Evolutionary conservation across 2,797 vertebrate species (phyloP), one percentile per base, ranked within the genome.

Genomic region (Onychomys leucogaster): DNA sequence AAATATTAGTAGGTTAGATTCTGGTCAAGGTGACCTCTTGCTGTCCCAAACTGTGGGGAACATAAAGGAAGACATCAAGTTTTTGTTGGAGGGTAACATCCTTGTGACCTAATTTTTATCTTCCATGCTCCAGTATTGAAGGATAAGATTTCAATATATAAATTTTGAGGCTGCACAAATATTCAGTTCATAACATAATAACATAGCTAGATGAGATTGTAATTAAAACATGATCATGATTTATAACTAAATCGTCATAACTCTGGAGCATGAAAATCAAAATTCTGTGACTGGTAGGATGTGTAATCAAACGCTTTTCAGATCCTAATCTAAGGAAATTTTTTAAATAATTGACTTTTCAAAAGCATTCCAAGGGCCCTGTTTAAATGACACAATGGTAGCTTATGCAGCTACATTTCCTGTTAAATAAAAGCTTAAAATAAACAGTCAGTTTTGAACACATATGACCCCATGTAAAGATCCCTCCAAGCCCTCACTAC

Each of bases 381-480:
- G 7, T 52, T 97, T 52, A 96, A 81, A 9, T 91, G 25, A 4
- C 78, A 4, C 78, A 41, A 59, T 90, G 80, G 8, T 41, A 57
- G 55, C 89, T 75, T 93, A 19, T 93, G 59, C 6, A 65, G 65
- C 65, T 63, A 67, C 55, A 19, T 90, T 93, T 73, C 37, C n/a
- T 80, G 29, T 75, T 91, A 71, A 19, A 55, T 37, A 77, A 81
- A n/a, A 92, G 5, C 59, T 94, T 97, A 69, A 94, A 91, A 57
- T 75, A 84, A 95, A 77, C 19, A 85, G 3, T 69, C 75, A 21
- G 41, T 61, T 6, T 25, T 89, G 67, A 91, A 41, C 8, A 29
- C 34, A 37, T n/a, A n/a, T 29, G 27, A 52, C 69, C 57, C 17
- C 61, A 94, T n/a, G 46, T 80, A 65, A 93, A 87, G 43, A 10